A percentile compares a stretch with the other conserved stretches of the same genome.
Evolutionary conservation across 2,888 invertebrate species (phyloP).

Genomic region (Phrixothrix hirtus): DNA sequence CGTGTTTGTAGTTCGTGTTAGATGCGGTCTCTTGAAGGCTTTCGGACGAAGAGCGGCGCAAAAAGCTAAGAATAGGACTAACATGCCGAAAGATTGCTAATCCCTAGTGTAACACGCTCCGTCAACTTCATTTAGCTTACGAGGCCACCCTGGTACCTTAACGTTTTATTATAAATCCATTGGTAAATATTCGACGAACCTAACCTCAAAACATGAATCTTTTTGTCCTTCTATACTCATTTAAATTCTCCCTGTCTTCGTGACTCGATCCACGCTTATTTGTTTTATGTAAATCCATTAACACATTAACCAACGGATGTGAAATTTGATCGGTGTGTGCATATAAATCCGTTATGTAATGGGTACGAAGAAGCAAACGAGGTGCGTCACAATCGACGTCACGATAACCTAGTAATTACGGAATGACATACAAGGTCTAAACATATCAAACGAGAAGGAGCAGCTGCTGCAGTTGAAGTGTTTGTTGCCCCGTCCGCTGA

Average conservation of each 20-base stretch:
- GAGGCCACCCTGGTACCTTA: conserved; percentile 31
- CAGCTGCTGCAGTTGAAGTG: conserved; percentile 30
- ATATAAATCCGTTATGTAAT: conserved; percentile 30
- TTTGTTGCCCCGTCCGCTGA: conserved; percentile 32
- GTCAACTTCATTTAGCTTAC: conserved; percentile 33
- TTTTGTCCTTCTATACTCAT: not conserved
- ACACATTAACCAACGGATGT: conserved; percentile 45
- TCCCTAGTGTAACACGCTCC: conserved; percentile 35
- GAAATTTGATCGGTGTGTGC: conserved; percentile 35
- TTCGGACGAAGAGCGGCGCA: conserved; percentile 27
- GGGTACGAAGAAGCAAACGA: conserved; percentile 10
- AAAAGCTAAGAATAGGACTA: conserved; percentile 29
- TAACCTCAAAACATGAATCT: conserved; percentile 8
- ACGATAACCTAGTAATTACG: no score
- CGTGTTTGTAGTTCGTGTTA: conserved; percentile 39
- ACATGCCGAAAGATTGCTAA: conserved; percentile 36
- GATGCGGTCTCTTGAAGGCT: conserved; percentile 38
- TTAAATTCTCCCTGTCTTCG: conserved; percentile 9
- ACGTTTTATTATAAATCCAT: conserved; percentile 4
- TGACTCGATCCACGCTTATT: conserved; percentile 27
- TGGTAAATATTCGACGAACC: conserved; percentile 3
- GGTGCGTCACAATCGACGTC: no score
- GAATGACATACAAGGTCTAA: no score
- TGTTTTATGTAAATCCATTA: conserved; percentile 49
- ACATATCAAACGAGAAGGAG: no score